Percentiles rank a stretch among this genome's conserved stretches.
Conservation (phyloP, 2,797 vertebrate species). For the Nannoperca obscura region DNA sequence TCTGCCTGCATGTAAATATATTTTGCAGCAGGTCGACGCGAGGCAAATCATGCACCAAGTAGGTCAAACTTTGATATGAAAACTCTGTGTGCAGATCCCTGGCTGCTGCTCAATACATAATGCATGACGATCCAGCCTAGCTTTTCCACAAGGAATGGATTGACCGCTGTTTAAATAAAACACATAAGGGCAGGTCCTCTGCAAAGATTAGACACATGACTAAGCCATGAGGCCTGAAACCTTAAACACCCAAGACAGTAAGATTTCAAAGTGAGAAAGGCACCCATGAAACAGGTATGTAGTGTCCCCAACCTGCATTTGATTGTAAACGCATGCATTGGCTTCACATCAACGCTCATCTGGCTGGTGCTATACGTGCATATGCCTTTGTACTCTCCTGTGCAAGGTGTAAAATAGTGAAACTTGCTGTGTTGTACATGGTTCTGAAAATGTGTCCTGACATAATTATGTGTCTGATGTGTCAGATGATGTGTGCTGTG, state of each 20-base stretch:
- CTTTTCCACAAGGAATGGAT: constrained; percentile 27
- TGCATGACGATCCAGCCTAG: constrained; percentile 41
- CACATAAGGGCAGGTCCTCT: constrained; percentile 37
- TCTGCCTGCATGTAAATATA: constrained; percentile 11
- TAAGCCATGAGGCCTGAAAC: constrained; percentile 32
- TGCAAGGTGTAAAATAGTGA: not conserved
- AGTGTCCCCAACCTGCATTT: not conserved
- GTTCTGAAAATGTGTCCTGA: not conserved
- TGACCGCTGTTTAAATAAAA: constrained; percentile 54
- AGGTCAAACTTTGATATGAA: constrained; percentile 49
- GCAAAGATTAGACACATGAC: constrained; percentile 59
- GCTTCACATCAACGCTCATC: not conserved
- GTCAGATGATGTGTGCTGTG: not conserved
- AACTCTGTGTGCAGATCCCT: constrained; percentile 6
- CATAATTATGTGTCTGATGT: not conserved
- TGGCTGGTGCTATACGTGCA: not conserved
- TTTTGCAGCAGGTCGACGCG: constrained; percentile 13
- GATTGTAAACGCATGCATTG: not conserved
- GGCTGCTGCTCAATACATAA: constrained; percentile 60
- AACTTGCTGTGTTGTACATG: not conserved
- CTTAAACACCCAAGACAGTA: constrained; percentile 37
- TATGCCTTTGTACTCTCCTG: not conserved
- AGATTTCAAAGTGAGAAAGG: constrained; percentile 28
- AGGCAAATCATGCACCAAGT: constrained; percentile 45
- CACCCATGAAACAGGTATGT: not conserved